Conservation (phyloP, 2,888 invertebrate genomes). For the Brenthis ino region DNA sequence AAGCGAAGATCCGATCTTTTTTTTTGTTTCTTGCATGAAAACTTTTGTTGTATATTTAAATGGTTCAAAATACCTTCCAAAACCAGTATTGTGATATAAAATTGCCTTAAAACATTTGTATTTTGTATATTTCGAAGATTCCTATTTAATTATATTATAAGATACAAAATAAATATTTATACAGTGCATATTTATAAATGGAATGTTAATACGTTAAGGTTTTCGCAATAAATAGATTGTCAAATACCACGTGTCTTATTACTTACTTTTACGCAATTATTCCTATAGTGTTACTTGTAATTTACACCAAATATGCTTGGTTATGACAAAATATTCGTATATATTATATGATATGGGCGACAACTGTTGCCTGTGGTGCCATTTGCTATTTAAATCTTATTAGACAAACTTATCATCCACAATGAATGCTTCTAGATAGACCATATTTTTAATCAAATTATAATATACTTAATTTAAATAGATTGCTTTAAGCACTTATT, state of each 20-base stretch:
- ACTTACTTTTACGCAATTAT: conserved; percentile 14
- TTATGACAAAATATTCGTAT: conserved; percentile 1
- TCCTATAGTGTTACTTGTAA: conserved; percentile 13
- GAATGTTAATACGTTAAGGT: conserved; percentile 59
- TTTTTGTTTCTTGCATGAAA: background rate
- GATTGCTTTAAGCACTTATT: no score
- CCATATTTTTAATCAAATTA: no score
- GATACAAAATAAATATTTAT: conserved; percentile 51
- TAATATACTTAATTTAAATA: no score
- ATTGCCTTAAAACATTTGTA: conserved; percentile 58
- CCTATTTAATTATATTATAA: conserved; percentile 38
- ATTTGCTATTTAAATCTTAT: no score
- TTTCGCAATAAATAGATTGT: conserved; percentile 53
- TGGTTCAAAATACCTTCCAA: conserved; percentile 16
- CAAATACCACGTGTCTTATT: conserved; percentile 39
- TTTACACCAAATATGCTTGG: background rate
- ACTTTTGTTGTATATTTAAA: background rate
- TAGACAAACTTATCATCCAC: no score
- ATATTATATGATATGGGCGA: no score
- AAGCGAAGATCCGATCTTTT: background rate
- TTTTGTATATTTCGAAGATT: conserved; percentile 36
- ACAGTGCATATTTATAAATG: conserved; percentile 52
- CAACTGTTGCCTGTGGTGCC: no score
- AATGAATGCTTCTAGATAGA: no score
- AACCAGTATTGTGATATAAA: conserved; percentile 68